A percentile compares a stretch with the other conserved stretches of the same genome.
These are phyloP conservation scores for Lethrus apterus DNA, from an alignment of 1,140 invertebrate species.

Conservation along the genomic window DNA sequence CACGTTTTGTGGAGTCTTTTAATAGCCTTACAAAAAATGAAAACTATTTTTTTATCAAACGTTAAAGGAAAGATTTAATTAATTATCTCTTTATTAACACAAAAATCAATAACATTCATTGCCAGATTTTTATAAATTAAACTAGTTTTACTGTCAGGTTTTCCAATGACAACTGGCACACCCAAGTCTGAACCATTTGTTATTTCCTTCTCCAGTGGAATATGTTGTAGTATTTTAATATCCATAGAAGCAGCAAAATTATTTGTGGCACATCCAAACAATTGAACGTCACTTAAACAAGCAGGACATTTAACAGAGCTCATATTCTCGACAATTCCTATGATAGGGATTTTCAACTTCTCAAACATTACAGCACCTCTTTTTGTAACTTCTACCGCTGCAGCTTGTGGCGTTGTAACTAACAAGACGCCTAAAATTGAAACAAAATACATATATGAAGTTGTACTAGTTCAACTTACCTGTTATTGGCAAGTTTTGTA, in stretches of 20 bases:
- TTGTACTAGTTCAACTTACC: conserved; percentile 45
- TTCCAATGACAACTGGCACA: conserved; percentile 65
- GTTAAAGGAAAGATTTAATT: too few species aligned
- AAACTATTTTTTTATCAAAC: too few species aligned
- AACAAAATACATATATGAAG: too few species aligned
- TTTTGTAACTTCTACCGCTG: conserved; percentile 71
- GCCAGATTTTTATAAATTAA: conserved; percentile 51
- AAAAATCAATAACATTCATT: conserved; percentile 45
- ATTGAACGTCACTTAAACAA: conserved; percentile 54
- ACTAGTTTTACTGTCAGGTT: conserved; percentile 54
- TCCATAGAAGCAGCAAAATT: conserved; percentile 48
- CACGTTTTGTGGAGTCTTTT: too few species aligned
- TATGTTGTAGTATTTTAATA: conserved; percentile 56
- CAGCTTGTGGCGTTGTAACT: conserved; percentile 79
- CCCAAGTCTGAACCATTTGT: conserved; percentile 65
- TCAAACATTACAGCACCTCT: conserved; percentile 74
- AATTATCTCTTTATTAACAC: conserved; percentile 43
- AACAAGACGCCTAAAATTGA: conserved; percentile 65
- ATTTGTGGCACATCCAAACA: conserved; percentile 54
- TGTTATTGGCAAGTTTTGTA: conserved; percentile 78
- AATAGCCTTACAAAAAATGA: too few species aligned
- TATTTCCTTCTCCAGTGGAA: conserved; percentile 68
- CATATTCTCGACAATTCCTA: conserved; percentile 86
- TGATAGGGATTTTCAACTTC: conserved; percentile 69
- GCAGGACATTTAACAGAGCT: conserved; percentile 61